phyloP scores from a whole-genome alignment of 2,888 invertebrate species.

The Laothoe populi region DNA sequence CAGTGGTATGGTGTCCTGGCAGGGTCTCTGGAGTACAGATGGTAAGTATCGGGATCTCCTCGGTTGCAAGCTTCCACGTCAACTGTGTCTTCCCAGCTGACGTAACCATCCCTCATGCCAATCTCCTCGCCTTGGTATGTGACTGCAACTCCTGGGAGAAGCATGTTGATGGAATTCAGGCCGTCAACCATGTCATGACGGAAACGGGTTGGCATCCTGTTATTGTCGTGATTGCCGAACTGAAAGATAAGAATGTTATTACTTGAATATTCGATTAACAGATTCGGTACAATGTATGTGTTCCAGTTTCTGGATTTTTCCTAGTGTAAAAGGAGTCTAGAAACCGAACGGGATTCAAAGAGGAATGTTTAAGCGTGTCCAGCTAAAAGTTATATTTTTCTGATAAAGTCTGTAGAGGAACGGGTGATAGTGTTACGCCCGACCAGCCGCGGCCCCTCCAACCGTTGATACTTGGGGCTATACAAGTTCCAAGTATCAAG shows the following conservation, averaged over 20 bases:
- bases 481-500: too few species aligned
- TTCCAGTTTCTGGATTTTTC: too few species aligned
- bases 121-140: conserved; percentile 94
- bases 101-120: conserved; percentile 87
- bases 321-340: too few species aligned
- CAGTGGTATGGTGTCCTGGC: conserved; percentile 88
- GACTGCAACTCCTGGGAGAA: conserved; percentile 91
- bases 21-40: conserved; percentile 84
- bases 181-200: conserved; percentile 88
- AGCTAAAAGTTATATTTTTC: too few species aligned
- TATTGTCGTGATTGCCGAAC: conserved; percentile 89
- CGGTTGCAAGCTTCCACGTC: conserved; percentile 84
- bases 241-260: conserved; percentile 47
- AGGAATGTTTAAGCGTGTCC: too few species aligned
- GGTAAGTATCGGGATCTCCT: conserved; percentile 81
- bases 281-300: too few species aligned
- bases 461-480: too few species aligned
- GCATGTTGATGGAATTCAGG: conserved; percentile 87
- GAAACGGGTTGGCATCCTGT: conserved; percentile 86
- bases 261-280: too few species aligned
- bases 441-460: too few species aligned
- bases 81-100: conserved; percentile 84
- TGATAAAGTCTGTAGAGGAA: too few species aligned
- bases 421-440: too few species aligned
- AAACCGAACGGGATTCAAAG: too few species aligned